Conservation (phyloP, 1,140 invertebrate species). For the Neuroterus valhalla region DNA sequence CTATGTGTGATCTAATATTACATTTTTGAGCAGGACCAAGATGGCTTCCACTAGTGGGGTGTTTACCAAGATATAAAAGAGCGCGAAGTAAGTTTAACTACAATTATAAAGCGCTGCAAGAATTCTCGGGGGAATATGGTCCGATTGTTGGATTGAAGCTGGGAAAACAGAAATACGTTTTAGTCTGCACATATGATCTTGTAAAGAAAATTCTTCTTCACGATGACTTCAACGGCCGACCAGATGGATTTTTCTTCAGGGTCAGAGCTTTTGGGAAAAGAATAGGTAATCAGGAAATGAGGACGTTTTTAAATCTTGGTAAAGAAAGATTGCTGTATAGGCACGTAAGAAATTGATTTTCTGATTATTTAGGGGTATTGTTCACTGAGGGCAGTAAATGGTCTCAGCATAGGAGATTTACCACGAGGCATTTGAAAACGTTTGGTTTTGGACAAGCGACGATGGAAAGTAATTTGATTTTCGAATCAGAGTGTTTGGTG, state of each 20-base stretch:
- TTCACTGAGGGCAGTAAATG: slow-evolving; percentile 80
- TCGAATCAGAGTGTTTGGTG: slow-evolving; percentile 78
- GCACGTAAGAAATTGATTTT: background rate
- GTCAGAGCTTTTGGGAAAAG: slow-evolving; percentile 80
- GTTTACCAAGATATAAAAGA: slow-evolving; percentile 57
- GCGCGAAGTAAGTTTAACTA: slow-evolving; percentile 61
- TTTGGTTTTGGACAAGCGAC: slow-evolving; percentile 79
- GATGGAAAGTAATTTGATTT: slow-evolving; percentile 77
- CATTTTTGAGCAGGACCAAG: slow-evolving; percentile 65
- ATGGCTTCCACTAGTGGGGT: slow-evolving; percentile 74
- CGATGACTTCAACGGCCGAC: slow-evolving; percentile 82
- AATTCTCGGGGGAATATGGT: slow-evolving; percentile 65
- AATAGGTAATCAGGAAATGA: slow-evolving; percentile 72
- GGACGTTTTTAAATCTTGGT: slow-evolving; percentile 1
- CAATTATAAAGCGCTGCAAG: slow-evolving; percentile 64
- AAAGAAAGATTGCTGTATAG: slow-evolving; percentile 18
- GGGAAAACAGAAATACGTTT: slow-evolving; percentile 78
- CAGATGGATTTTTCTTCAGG: slow-evolving; percentile 81
- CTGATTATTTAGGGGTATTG: slow-evolving; percentile 76
- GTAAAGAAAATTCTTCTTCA: slow-evolving; percentile 78
- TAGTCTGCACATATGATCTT: slow-evolving; percentile 78
- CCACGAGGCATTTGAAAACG: slow-evolving; percentile 77
- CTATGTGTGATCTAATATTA: background rate
- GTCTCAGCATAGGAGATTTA: slow-evolving; percentile 78
- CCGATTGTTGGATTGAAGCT: slow-evolving; percentile 74